phyloP scores from a whole-genome alignment of 2,113 vertebrate species.

The Oceanites oceanicus region DNA sequence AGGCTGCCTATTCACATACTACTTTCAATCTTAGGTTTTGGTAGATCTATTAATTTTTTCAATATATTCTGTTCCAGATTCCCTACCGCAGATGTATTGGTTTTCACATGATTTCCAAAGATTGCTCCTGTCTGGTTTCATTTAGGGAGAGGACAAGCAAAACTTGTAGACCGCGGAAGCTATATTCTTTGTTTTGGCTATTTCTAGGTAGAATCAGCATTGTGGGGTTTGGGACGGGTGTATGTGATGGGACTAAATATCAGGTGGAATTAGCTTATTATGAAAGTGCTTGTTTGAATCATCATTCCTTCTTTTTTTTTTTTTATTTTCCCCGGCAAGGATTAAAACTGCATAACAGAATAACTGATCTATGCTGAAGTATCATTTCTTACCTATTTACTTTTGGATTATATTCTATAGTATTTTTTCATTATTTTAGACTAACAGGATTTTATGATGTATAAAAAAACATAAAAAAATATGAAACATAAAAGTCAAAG shows the following conservation, averaged over 20 bases:
- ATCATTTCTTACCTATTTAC: not conserved
- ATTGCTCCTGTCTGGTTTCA: conserved; percentile 47
- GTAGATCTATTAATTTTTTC: conserved; percentile 6
- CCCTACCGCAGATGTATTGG: conserved; percentile 20
- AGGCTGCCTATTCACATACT: not conserved
- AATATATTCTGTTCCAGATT: conserved; percentile 40
- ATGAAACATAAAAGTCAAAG: not conserved
- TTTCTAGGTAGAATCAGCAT: conserved; percentile 12
- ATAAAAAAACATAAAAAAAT: not conserved
- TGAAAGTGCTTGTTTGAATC: not conserved
- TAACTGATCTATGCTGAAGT: not conserved
- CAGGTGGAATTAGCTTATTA: not conserved
- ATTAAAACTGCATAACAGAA: not conserved
- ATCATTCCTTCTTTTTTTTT: not conserved
- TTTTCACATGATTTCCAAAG: conserved; percentile 36
- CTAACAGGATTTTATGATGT: not conserved
- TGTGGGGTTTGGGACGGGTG: not conserved
- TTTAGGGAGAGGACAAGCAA: conserved; percentile 19
- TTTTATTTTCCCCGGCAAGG: not conserved
- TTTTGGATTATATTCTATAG: not conserved
- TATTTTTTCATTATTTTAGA: not conserved
- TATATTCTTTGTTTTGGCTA: conserved; percentile 47
- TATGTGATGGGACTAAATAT: not conserved
- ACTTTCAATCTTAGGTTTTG: not conserved
- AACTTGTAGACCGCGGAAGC: not conserved